Evolutionary conservation across 2,888 invertebrate genomes (phyloP), one percentile per base, ranked within the genome.

Genomic region (Nemotelus pantherinus): DNA sequence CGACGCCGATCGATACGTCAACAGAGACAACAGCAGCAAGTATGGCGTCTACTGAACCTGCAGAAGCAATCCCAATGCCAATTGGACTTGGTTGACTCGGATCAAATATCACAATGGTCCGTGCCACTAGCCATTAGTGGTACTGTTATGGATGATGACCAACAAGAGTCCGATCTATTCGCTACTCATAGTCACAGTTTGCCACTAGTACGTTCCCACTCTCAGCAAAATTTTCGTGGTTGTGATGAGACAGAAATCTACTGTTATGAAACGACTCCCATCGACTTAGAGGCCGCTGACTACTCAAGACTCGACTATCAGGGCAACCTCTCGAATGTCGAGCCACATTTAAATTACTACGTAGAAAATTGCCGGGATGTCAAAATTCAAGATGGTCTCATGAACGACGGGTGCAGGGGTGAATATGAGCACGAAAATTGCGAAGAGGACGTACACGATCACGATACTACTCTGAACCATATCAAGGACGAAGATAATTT

Each of bases 401-500:
- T 41, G 4, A 47, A 47, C 65, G 45, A 65, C 3, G 7, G 10
- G 7, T 45, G 4, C 47, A 9, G n/a, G 47, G n/a, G 3, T 3
- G 47, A 45, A 10, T 6, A 65, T 65, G 44, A 7, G n/a, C 5
- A 55, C 2, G 3, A 44, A 4, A 10, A 43, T 4, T 9, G n/a
- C 9, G 10, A 71, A 43, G 48, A 71, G 6, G 55, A 55, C 3
- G 41, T 10, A 4, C 4, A 44, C 57, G 5, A 10, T n/a, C 10
- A 3, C 44, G 43, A 25, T 60, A 60, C 7, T 10, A 57, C 3
- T 2, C 25, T 64, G 9, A 48, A 50, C 47, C 10, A 50, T 53
- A 44, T 63, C 43, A 79, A 58, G 39, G 57, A 79, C 7, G 79
- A 79, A 39, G 79, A 79, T n/a, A 79, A 79, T 64, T 64, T 79